Evolutionary conservation across 2,113 vertebrate species (phyloP), one percentile per base, ranked within the genome.

Genomic region (Chloebia gouldiae): DNA sequence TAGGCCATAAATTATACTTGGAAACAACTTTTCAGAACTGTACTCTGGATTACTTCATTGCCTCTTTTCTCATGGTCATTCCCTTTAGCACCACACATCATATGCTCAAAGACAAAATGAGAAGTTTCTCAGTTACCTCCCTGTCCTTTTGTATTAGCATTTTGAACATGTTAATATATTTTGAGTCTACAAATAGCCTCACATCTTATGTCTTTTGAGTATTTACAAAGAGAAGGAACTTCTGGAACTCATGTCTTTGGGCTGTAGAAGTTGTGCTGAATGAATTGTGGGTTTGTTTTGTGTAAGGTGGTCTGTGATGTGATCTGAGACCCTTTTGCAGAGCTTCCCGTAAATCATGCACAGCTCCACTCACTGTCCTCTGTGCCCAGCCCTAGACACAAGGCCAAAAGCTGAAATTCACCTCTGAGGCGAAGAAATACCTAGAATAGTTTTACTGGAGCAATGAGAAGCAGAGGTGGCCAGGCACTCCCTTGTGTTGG

Each of bases 401-500:
- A 60, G 22, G 11, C 18, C 56, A 79, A 75, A 85, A n/a, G 7
- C 13, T 40, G n/a, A 61, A 64, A 50, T 44, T 76, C 18, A 31
- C 6, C 15, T 25, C 25, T 53, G 16, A 51, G 30, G 17, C 25
- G 7, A 49, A 65, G 42, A 66, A 93, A 72, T 39, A 5, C 3
- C 23, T 23, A 8, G 39, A 54, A 75, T 31, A 20, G 2, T 39
- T 91, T 61, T 60, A 44, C 6, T 35, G 30, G 37, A 80, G 18
- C 25, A 50, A 33, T 0, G 1, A 31, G 33, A 64, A 17, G 18
- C 27, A 72, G 49, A 82, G n/a, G 24, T 68, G 22, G 19, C 1
- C 2, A 5, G 64, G 28, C 4, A 31, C 4, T 71, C 39, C 22
- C 39, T 71, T 14, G 15, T 1, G 1, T 0, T 75, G 53, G 2